Evolutionary conservation across 2,888 invertebrate genomes (phyloP).

Genomic region (Ptychoptera albimana): DNA sequence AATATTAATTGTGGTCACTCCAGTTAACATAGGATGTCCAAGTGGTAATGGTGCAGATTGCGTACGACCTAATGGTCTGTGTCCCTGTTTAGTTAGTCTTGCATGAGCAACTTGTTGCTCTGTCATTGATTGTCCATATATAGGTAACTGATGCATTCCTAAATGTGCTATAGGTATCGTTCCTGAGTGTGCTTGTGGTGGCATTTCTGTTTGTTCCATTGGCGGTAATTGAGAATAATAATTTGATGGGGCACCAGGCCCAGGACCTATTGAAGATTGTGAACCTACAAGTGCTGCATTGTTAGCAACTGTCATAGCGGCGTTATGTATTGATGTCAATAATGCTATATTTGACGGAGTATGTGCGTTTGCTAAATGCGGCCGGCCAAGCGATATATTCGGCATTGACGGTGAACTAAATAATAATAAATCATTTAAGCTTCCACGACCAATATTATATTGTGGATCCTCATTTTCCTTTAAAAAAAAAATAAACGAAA

Average conservation of each 20-base stretch:
- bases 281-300: slow-evolving; percentile 20
- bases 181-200: slow-evolving; percentile 9
- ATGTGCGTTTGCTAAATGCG: slow-evolving; percentile 38
- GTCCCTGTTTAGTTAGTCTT: slow-evolving; percentile 52
- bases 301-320: slow-evolving; percentile 10
- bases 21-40: slow-evolving; percentile 69
- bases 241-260: slow-evolving; percentile 33
- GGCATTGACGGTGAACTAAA: slow-evolving; percentile 95
- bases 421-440: slow-evolving; percentile 56
- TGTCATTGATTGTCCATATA: slow-evolving; percentile 37
- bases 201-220: slow-evolving; percentile 23
- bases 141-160: slow-evolving; percentile 16
- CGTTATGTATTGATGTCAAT: slow-evolving; percentile 10
- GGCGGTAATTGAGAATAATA: slow-evolving; percentile 22
- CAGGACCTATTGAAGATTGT: slow-evolving; percentile 50
- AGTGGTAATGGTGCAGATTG: slow-evolving; percentile 86
- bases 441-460: slow-evolving; percentile 47
- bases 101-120: slow-evolving; percentile 50
- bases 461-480: slow-evolving; percentile 54
- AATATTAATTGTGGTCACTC: slow-evolving; percentile 28
- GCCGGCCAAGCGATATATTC: slow-evolving; percentile 85
- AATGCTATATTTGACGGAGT: slow-evolving; percentile 12
- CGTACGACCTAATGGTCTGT: slow-evolving; percentile 76
- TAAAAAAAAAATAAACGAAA: slow-evolving; percentile 1
- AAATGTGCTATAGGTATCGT: slow-evolving; percentile 8